phyloP scores from a whole-genome alignment of 2,797 vertebrate genomes.

The Psittacula echo region DNA sequence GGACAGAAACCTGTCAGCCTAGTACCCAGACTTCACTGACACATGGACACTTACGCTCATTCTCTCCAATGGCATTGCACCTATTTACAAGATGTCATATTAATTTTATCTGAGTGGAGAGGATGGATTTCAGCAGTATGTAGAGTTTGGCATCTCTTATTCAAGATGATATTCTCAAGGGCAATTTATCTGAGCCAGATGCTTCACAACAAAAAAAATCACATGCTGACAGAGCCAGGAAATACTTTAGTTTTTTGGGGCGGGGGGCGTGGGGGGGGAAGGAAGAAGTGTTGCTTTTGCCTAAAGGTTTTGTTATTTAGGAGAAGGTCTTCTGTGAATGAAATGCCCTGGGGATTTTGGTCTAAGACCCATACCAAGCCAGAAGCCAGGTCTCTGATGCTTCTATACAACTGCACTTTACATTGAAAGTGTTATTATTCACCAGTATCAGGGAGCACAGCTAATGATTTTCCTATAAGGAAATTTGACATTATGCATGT shows the following conservation, averaged over 20 bases:
- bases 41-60: not conserved
- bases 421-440: not conserved
- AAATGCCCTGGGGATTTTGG: not conserved
- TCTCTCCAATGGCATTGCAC: not conserved
- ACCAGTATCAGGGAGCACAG: not conserved
- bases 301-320: not conserved
- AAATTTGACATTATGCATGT: not conserved
- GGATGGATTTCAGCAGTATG: constrained; percentile 23
- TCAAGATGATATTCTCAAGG: constrained; percentile 11
- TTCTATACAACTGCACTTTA: not conserved
- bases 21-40: not conserved
- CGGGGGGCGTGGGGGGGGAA: not conserved
- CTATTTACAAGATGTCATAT: not conserved
- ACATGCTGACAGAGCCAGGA: not conserved
- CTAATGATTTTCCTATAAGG: not conserved
- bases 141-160: constrained; percentile 25
- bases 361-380: not conserved
- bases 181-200: not conserved
- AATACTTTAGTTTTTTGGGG: not conserved
- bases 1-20: not conserved
- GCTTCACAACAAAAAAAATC: not conserved
- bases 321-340: not conserved
- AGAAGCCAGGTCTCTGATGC: not conserved
- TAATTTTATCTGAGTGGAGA: constrained; percentile 5
- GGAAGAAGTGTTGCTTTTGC: not conserved